Base-by-base conservation (phyloP, 2,797 vertebrate genomes). In the Myripristis jacobus region DNA sequence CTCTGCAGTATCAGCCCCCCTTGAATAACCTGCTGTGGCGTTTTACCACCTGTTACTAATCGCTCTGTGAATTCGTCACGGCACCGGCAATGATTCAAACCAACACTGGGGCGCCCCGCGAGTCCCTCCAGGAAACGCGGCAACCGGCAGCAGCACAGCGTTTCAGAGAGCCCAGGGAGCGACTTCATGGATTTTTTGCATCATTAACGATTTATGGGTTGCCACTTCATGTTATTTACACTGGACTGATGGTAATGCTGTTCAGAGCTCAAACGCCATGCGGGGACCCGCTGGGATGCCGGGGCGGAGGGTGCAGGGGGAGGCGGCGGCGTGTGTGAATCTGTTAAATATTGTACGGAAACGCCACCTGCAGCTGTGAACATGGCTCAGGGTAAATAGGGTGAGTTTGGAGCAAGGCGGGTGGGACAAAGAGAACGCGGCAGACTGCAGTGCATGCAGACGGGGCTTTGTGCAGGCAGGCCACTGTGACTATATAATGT, bases 171-270 rank as follows among this genome's bases (percentile, higher is more conserved):
- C 85, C 83, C 4, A 70, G 91, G 90, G 91, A 90, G 81, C 70
- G 69, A 88, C 92, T 91, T 89, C 92, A 88, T 91, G 91, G 88
- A 94, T 95, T 94, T 94, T 92, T 92, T 92, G 92, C 93, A 91
- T 94, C 94, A 95, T 96, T 95, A 96, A 96, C 90, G 95, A 96
- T 96, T 96, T 94, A 96, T 95, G 93, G 94, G 94, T 95, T 96
- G 95, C 95, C 95, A 96, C 95, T 96, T 95, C 93, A 91, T 90
- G 94, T 96, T 96, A 96, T 95, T 96, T 96, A 95, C 95, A 95
- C 93, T 93, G 94, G 94, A 95, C 91, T 94, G 95, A 93, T 93
- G 92, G 91, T 91, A 89, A 92, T 92, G 94, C 91, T 94, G 94
- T 90, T 92, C 93, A 89, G 88, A 94, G 92, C 93, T 93, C 87